These are phyloP conservation scores for Hemitrygon akajei DNA, from an alignment of 2,797 vertebrate species.

Conservation along the genomic window DNA sequence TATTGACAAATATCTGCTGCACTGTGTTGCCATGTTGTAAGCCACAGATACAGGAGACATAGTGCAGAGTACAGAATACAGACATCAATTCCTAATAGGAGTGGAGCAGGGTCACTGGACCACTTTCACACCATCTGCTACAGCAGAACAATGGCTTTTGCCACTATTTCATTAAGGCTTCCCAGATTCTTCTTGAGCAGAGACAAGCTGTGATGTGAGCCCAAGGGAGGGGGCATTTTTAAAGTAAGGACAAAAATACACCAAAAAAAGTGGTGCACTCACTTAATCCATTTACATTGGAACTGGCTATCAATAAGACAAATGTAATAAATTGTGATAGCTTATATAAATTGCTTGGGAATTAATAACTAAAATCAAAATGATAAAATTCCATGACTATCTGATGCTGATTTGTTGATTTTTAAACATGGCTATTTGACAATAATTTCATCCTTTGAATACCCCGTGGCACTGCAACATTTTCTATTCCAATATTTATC, in stretches of 20 bases:
- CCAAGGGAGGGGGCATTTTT: background rate
- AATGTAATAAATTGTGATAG: background rate
- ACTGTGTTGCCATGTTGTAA: no score
- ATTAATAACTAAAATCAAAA: background rate
- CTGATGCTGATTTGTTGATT: background rate
- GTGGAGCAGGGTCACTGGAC: background rate
- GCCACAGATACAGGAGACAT: background rate
- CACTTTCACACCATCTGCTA: no score
- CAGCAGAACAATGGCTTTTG: background rate
- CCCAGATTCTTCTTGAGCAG: background rate
- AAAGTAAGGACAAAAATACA: background rate
- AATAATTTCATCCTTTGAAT: background rate
- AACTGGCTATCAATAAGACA: background rate
- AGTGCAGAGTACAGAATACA: background rate
- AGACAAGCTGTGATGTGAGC: background rate
- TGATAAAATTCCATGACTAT: background rate
- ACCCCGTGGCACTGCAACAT: background rate
- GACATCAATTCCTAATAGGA: no score
- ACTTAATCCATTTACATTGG: background rate
- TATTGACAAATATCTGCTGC: no score
- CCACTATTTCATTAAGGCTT: background rate
- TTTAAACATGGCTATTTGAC: background rate
- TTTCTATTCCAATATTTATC: background rate
- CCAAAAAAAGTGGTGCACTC: background rate
- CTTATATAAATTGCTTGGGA: background rate